Base-by-base conservation (phyloP, 2,797 vertebrate genomes). In the Graptemys geographica region DNA sequence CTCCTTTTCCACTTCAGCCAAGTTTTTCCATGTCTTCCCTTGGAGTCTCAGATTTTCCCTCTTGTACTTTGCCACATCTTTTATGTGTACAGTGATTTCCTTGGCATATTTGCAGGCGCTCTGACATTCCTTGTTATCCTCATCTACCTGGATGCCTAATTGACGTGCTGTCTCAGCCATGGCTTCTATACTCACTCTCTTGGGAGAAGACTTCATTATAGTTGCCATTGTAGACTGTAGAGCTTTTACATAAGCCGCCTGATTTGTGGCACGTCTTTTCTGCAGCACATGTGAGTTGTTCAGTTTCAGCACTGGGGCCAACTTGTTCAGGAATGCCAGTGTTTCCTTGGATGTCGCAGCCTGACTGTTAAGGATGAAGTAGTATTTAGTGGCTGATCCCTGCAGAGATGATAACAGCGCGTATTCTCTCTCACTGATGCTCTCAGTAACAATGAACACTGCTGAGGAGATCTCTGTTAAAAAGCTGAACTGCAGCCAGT, bases 1-100 rank as follows among this genome's bases (percentile, higher is more conserved):
- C 41, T 98, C 96, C 91, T 98, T 99, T 79, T 98, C 98, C 21
- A 98, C 86, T 72, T 98, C 94, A 23, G 98, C 97, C 78, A 98
- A 87, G 83, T 97, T 98, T 49, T 96, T 96, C 98, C 98, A 98
- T 1, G 96, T 89, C 23, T 84, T 89, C 1, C 98, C 98, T 91
- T 99, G 99, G 72, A 99, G 96, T 72, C 98, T 96, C 84, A 99
- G 93, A 78, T 98, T 98, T 12, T 98, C 97, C 33, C 95, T 92
- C 53, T 92, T 98, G 90, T 98, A 98, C 69, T 92, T 5, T 0
- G 96, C 92, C 1, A 89, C 86, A n/a, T 98, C 91, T 33, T 79
- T 59, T 23, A 99, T 98, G 13, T 93, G 59, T 83, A 37, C 21
- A 37, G 97, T 98, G 23, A 99, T 98, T 3, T 44, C 86, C 57